Base-by-base conservation (phyloP, 2,113 vertebrate species). In the Muntiacus muntjak region DNA sequence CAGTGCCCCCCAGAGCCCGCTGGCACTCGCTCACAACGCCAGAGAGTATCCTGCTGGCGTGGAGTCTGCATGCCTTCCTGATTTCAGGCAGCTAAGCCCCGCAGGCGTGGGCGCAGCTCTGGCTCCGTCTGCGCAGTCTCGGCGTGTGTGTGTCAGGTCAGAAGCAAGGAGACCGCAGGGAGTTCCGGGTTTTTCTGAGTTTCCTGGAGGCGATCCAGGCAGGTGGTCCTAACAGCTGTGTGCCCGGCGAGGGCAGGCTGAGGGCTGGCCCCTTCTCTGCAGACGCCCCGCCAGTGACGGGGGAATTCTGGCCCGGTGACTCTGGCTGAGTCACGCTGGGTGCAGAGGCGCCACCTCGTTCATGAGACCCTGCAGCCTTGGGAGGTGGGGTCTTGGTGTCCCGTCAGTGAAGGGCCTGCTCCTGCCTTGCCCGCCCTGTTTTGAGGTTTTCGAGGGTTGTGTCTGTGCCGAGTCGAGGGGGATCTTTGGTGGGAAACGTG, bases 1-100 rank as follows among this genome's bases (percentile, higher is more conserved):
- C 30, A 83, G 40, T 1, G 4, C 54, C 52, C 19, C 25, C 62
- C 14, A 6, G 47, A 62, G 36, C 10, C 10, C 0, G 10, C 26
- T 26, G 11, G 55, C 17, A 25, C 5, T 3, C 3, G 2, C 28
- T 64, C 4, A 5, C 7, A 5, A 1, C 4, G 4, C 14, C 10
- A 43, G 14, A 60, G 54, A n/a, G 17, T 19, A 9, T 1, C 0
- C 47, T 15, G 6, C 52, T 13, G 4, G 21, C 21, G 3, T 54
- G 30, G 23, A 55, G 30, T 3, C 21, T 50, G 36, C 30, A 2
- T 28, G 57, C 11, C 57, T 50, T 57, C 16, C 47, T 3, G 11
- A 45, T 25, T 9, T 16, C n/a, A 28, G 10, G 54, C 2, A 5
- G 25, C 82, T 28, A 25, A 40, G 23, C 60, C 26, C 78, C 21